Base-by-base conservation (phyloP, 2,113 vertebrate species). In the Petromus typicus region DNA sequence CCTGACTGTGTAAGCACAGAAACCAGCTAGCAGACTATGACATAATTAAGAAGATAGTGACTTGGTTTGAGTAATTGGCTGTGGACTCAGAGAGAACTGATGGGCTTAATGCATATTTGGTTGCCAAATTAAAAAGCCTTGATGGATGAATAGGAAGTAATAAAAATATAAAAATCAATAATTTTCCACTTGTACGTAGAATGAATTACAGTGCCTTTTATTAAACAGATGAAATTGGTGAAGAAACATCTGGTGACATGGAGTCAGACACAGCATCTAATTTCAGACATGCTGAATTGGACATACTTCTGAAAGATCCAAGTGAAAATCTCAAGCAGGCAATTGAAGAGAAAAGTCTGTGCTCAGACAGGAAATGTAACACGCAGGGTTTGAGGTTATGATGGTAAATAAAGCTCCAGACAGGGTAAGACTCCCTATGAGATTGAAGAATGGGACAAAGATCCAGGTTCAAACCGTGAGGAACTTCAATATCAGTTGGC, bases 241-340 rank as follows among this genome's bases (percentile, higher is more conserved):
- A 67, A 71, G 57, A 89, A 80, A 37, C 12, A 25, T n/a, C 27
- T 14, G 40, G 27, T 12, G 32, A 13, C 10, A 57, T 30, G 56
- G 63, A 94, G 56, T 61, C 43, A 79, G 79, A 66, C 54, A 40
- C 8, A 27, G 20, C 40, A 13, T 48, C 82, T 25, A 20, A 22
- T 89, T 76, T 86, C 63, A 23, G 56, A 51, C 51, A 40, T 45
- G 12, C 30, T 86, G n/a, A 64, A 5, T 37, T 37, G 57, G 48
- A 81, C 37, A 25, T 30, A 32, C 18, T 34, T 67, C 75, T 90
- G 86, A 87, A 86, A 40, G 34, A 61, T 8, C 48, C 37, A 34
- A 27, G 59, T 78, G 23, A 56, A 90, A 88, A 67, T 69, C 61
- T 91, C 83, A 94, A 80, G 34, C 16, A 57, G 75, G 18, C 20